Evolutionary conservation across 2,113 vertebrate genomes (phyloP), one percentile per base, ranked within the genome.

Genomic region (Osmerus eperlanus): DNA sequence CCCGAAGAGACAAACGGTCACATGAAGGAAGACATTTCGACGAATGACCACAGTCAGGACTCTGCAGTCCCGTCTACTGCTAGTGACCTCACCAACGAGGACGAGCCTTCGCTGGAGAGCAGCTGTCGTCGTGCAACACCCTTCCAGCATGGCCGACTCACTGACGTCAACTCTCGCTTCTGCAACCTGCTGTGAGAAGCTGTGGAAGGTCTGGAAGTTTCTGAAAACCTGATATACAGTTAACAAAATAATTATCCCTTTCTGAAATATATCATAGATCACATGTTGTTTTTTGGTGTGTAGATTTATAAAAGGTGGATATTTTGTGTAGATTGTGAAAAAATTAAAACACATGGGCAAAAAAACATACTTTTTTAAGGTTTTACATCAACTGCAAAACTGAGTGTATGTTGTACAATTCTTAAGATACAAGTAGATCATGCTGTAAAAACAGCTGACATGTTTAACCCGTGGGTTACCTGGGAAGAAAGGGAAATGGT

Each of bases 101-200:
- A 8, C 8, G 28, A 36, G 61, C n/a, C 19, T 41, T 7, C 23
- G 13, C 41, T 62, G 15, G 59, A 73, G 2, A 70, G 47, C 23
- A 59, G 41, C 66, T 59, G 51, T 62, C 54, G 78, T n/a, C 68
- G 70, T 14, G 41, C 18, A 6, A 29, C 60, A 16, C 21, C 60
- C 15, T 62, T 62, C 19, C 5, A 62, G 28, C 23, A 29, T 29
- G n/a, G 47, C n/a, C 19, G 41, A 1, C 58, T 28, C 2, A 62
- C 16, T n/a, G 16, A 28, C 23, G 5, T 65, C 51, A 67, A 52
- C 13, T 56, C 71, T 3, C 74, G 76, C 7, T 71, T 83, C 58
- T 85, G 80, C 55, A 64, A 19, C 1, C 28, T 85, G 55, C 78
- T 85, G n/a, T 85, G 71, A 71, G 15, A n/a, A 56, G 55, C 41